Evolutionary conservation across 2,888 invertebrate species (phyloP).

Genomic region (Pimpla rufipes): DNA sequence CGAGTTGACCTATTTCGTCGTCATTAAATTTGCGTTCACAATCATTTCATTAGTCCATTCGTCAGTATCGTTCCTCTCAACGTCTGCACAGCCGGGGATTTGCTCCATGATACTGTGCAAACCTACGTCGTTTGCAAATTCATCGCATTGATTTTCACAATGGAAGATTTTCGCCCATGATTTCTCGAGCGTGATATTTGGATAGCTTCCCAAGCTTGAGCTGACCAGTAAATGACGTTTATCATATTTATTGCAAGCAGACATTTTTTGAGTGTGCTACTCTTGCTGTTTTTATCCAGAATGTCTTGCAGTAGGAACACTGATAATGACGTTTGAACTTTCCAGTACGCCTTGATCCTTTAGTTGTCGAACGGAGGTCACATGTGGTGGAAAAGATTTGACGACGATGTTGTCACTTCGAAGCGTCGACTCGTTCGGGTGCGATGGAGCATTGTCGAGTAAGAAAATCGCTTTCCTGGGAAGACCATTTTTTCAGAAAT

Average conservation of each 20-base stretch:
- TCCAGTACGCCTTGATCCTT: conserved; percentile 73
- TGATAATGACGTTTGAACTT: conserved; percentile 71
- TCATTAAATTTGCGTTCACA: conserved; percentile 51
- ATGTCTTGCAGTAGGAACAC: conserved; percentile 61
- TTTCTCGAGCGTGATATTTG: conserved; percentile 62
- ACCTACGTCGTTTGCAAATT: conserved; percentile 56
- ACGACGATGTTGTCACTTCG: conserved; percentile 49
- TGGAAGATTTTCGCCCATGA: conserved; percentile 67
- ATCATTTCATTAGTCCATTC: conserved; percentile 44
- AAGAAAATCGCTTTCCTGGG: conserved; percentile 43
- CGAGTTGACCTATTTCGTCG: conserved; percentile 49
- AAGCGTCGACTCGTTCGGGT: conserved; percentile 23
- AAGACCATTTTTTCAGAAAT: conserved; percentile 33
- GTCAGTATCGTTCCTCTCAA: conserved; percentile 46
- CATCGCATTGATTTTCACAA: conserved; percentile 33
- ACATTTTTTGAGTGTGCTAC: conserved; percentile 59
- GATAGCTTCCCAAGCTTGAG: conserved; percentile 70
- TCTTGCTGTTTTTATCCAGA: conserved; percentile 54
- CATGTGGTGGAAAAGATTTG: conserved; percentile 70
- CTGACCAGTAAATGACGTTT: conserved; percentile 68
- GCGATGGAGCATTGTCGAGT: conserved; percentile 48
- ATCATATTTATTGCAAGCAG: conserved; percentile 63
- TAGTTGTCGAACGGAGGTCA: conserved; percentile 69
- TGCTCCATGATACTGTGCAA: conserved; percentile 59
- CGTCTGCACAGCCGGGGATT: conserved; percentile 58